Percentiles rank a stretch among this genome's conserved stretches.
Conservation (phyloP, 2,113 vertebrate genomes). For the Columba janthina region DNA sequence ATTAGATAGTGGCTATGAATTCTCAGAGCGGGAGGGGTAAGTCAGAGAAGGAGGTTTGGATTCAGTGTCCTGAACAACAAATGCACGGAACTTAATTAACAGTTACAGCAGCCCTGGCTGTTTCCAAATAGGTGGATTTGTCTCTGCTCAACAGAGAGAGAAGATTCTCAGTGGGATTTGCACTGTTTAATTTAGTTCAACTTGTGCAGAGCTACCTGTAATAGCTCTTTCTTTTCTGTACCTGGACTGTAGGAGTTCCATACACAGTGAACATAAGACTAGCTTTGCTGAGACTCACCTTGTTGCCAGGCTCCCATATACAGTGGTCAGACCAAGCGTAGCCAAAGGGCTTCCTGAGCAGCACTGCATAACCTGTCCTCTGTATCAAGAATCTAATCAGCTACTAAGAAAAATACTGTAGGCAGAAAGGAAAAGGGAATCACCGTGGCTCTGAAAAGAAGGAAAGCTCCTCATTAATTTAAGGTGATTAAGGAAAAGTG, state of each 20-base stretch:
- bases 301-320: not conserved
- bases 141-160: not conserved
- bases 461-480: not conserved
- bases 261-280: not conserved
- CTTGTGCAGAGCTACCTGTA: not conserved
- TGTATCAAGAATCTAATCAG: not conserved
- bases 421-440: not conserved
- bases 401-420: not conserved
- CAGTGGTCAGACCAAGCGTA: not conserved
- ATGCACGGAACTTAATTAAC: constrained; percentile 24
- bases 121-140: not conserved
- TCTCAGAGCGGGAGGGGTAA: constrained; percentile 19
- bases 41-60: not conserved
- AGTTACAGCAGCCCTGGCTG: not conserved
- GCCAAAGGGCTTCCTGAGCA: not conserved
- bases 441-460: not conserved
- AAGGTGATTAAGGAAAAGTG: not conserved
- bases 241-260: not conserved
- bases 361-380: not conserved
- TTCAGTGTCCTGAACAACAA: constrained; percentile 14
- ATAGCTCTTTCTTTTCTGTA: not conserved
- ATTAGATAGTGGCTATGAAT: constrained; percentile 35
- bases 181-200: not conserved
- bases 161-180: not conserved
- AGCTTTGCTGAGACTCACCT: not conserved